Conservation (phyloP, 2,888 invertebrate species). For the Pterostichus niger region DNA sequence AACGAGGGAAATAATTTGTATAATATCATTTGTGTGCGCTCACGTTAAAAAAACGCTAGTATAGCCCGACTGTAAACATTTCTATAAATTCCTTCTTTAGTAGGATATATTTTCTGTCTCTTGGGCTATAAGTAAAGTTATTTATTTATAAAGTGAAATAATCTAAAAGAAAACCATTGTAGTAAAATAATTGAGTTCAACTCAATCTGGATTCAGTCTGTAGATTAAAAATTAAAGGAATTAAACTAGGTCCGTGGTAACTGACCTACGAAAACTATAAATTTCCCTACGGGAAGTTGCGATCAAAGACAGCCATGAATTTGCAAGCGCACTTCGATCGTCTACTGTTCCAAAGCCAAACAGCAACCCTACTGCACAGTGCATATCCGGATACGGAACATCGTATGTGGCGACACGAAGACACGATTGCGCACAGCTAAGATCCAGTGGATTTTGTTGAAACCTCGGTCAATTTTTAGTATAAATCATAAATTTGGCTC, state of each 20-base stretch:
- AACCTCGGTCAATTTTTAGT: slow-evolving; percentile 60
- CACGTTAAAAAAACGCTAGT: no score
- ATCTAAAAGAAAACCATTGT: slow-evolving; percentile 4
- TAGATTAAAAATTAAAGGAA: slow-evolving; percentile 46
- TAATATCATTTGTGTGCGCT: no score
- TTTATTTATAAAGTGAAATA: slow-evolving; percentile 11
- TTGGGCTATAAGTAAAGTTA: no score
- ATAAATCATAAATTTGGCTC: slow-evolving; percentile 67
- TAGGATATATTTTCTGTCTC: no score
- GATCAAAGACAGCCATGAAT: slow-evolving; percentile 56
- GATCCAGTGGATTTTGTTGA: slow-evolving; percentile 3
- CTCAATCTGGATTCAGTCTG: background rate
- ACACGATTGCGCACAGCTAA: slow-evolving; percentile 39
- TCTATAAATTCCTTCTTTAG: no score
- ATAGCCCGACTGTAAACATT: no score
- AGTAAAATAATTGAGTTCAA: slow-evolving; percentile 41
- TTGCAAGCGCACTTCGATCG: slow-evolving; percentile 58
- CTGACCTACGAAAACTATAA: slow-evolving; percentile 54
- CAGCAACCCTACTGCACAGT: background rate
- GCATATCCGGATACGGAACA: slow-evolving; percentile 31
- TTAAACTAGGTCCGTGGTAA: slow-evolving; percentile 48
- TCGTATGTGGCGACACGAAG: slow-evolving; percentile 49
- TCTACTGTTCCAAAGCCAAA: slow-evolving; percentile 50
- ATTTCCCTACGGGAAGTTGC: slow-evolving; percentile 55
- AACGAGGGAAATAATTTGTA: no score